phyloP scores from a whole-genome alignment of 2,797 vertebrate species.

The Brachyrhaphis roseni region DNA sequence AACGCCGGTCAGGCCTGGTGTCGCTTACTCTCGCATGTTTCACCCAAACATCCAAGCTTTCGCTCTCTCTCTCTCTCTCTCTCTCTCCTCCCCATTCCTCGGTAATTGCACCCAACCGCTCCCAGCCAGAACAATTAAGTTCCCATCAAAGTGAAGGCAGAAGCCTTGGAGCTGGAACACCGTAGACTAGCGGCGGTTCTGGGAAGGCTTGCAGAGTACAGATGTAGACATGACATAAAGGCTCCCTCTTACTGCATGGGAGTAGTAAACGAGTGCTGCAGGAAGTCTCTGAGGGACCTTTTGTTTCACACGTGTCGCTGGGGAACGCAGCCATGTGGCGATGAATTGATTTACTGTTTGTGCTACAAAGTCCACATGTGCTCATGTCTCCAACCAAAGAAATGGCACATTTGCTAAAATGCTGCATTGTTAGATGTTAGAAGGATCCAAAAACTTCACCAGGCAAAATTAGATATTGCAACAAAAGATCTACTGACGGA shows the following conservation, averaged over 20 bases:
- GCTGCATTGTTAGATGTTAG: neutral
- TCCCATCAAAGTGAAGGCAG: conserved; percentile 64
- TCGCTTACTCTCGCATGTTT: conserved; percentile 34
- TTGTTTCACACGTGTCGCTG: conserved; percentile 8
- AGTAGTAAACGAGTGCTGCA: conserved; percentile 21
- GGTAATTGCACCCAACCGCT: conserved; percentile 65
- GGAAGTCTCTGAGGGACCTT: conserved; percentile 9
- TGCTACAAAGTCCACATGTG: neutral
- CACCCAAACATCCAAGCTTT: conserved; percentile 26
- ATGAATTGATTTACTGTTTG: neutral
- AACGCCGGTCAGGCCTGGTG: conserved; percentile 57
- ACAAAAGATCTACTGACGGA: neutral
- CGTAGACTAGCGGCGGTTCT: conserved; percentile 35
- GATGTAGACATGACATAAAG: conserved; percentile 47
- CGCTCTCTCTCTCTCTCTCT: neutral
- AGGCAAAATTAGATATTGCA: neutral
- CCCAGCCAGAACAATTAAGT: conserved; percentile 71
- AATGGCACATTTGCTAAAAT: neutral
- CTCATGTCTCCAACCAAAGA: conserved; percentile 5
- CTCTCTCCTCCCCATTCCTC: conserved; percentile 37
- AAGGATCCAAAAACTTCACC: neutral
- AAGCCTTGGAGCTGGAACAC: conserved; percentile 43
- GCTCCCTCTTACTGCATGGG: conserved; percentile 9
- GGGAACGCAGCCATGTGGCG: neutral
- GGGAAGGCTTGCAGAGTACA: conserved; percentile 31